Evolutionary conservation across 2,888 invertebrate genomes (phyloP), one percentile per base, ranked within the genome.

Genomic region (Cataglyphis rosenhaueri): DNA sequence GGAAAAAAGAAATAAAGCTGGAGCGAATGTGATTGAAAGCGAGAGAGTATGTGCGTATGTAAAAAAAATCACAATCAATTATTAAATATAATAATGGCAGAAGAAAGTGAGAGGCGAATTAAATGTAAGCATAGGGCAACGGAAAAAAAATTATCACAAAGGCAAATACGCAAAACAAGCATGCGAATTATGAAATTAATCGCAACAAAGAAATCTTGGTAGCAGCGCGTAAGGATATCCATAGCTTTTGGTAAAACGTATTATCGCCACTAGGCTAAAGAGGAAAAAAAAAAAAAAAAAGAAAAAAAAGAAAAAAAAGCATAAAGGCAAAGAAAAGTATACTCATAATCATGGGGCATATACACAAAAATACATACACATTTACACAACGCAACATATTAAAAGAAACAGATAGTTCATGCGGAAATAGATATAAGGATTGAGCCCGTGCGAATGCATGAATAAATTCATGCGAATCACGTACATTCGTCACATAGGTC

Each of bases 221-320:
- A 92, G 92, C 89, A 90, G 89, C 90, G 92, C 91, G 90, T 92
- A 91, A 91, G 87, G 86, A 85, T 92, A 92, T 92, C 89, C 90
- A 92, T 92, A 93, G 93, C 93, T 93, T 92, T 93, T 93, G 92
- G 92, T 93, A 92, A 48, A 52, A 92, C 86, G 87, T 92, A 92
- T 92, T 92, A 92, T 92, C 87, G 92, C 90, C 91, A 90, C 89
- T 93, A 93, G 92, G 90, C 89, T 92, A 92, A 89, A 87, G 76
- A 84, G 75, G 61, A 83, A 76, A 78, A 32, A 32, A 32, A 3
- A 32, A 3, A 32, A 32, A 3, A 32, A 32, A 32, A 32, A 32
- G 21, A 86, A 86, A 86, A 25, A 83, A 76, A 78, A 32, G 4
- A 32, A 32, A 32, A 32, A 76, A 86, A 86, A 86, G 83, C 73